A percentile compares a stretch with the other conserved stretches of the same genome.
phyloP scores from a whole-genome alignment of 2,113 vertebrate species.

The Trichechus manatus region DNA sequence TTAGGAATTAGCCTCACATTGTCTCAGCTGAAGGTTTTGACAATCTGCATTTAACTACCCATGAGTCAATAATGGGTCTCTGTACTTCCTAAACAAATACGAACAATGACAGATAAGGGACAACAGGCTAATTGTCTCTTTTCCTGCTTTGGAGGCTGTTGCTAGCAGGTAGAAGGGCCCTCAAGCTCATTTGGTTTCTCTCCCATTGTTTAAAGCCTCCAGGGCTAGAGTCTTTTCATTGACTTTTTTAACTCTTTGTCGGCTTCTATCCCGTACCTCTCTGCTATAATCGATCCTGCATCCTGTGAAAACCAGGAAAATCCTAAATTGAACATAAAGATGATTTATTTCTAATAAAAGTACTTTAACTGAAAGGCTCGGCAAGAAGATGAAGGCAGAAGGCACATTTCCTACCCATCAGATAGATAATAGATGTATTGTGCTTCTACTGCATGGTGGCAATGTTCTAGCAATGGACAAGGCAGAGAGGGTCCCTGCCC shows the following conservation, averaged over 20 bases:
- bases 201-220: not conserved
- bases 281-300: not conserved
- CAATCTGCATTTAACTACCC: not conserved
- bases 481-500: not conserved
- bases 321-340: slow-evolving; percentile 12
- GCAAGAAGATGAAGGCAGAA: slow-evolving; percentile 1
- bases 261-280: not conserved
- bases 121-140: not conserved
- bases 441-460: not conserved
- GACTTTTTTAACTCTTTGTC: not conserved
- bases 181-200: not conserved
- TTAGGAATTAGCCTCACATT: not conserved
- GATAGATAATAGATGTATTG: not conserved
- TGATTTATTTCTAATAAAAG: not conserved
- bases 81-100: slow-evolving; percentile 31
- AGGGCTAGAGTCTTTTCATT: not conserved
- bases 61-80: not conserved
- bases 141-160: not conserved
- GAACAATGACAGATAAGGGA: not conserved
- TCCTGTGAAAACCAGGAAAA: slow-evolving; percentile 16
- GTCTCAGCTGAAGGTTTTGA: slow-evolving; percentile 45
- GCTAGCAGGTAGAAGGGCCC: not conserved
- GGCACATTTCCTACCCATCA: not conserved
- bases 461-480: not conserved
- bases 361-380: not conserved